Conservation (phyloP, 1,140 invertebrate species). For the Carposina sasakii region DNA sequence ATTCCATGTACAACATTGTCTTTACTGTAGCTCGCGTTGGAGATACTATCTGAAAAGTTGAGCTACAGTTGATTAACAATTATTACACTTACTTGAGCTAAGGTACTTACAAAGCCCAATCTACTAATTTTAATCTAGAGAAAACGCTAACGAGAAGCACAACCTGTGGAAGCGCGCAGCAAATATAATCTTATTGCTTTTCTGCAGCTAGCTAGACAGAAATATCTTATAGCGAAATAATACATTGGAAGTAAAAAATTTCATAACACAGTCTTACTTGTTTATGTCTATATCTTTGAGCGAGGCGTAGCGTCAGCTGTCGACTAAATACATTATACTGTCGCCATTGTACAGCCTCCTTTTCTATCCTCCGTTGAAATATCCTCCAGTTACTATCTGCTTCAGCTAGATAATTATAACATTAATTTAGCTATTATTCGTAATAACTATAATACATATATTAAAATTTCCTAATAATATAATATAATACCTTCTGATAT, state of each 20-base stretch:
- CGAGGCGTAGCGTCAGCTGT: slow-evolving; percentile 44
- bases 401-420: slow-evolving; percentile 19
- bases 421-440: neutral
- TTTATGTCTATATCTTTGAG: slow-evolving; percentile 46
- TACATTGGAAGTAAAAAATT: neutral
- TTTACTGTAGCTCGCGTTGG: slow-evolving; percentile 32
- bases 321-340: slow-evolving; percentile 57
- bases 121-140: no score
- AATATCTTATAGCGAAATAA: neutral
- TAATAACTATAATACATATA: neutral
- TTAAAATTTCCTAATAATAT: neutral
- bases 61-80: no score
- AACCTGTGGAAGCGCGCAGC: no score
- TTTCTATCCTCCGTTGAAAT: slow-evolving; percentile 40
- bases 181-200: no score
- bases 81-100: no score
- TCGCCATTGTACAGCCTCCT: slow-evolving; percentile 53
- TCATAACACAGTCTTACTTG: slow-evolving; percentile 26
- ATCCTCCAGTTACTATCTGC: slow-evolving; percentile 35
- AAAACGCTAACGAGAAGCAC: no score
- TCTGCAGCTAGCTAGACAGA: no score
- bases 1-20: slow-evolving; percentile 40
- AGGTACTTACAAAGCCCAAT: no score
- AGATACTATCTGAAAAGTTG: slow-evolving; percentile 39
- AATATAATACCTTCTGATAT: slow-evolving; percentile 17